Evolutionary conservation across 2,113 vertebrate species (phyloP), one percentile per base, ranked within the genome.

Genomic region (Rissa tridactyla): DNA sequence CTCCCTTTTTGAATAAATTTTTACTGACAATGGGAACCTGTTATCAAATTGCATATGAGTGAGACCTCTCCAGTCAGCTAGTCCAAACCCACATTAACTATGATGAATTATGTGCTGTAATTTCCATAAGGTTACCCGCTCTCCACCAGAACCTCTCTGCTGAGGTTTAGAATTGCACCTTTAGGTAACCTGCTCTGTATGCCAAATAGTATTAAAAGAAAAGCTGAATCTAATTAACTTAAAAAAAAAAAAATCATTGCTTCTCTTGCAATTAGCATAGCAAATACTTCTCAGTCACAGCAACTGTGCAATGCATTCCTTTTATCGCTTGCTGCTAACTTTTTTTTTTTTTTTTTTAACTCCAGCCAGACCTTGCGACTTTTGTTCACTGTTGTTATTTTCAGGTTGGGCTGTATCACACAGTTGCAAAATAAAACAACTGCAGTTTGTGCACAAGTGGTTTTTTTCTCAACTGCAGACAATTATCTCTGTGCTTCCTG

Each of bases 191-290:
- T 84, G 25, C 55, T 86, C 70, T 34, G 20, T 55, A 92, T 6
- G 2, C 38, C 52, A 75, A 81, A 83, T 13, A 25, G 22, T 72
- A 87, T 42, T 76, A 88, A 89, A 90, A 86, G 47, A 89, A 93
- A 92, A 87, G 52, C 29, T 86, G 83, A 94, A 96, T 89, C 61
- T 92, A 79, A 97, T 97, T 94, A 96, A 93, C 55, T 90, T 60
- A 22, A 49, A 49, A 47, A 47, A 49, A 47, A 21, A 52, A 86
- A 92, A 94, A 78, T 61, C 79, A 75, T 47, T 52, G 55, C 46
- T 88, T 58, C 72, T 76, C 80, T 75, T 79, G 38, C 44, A 40
- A 82, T 57, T 79, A 90, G 61, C 62, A 52, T 7, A 70, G 65
- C 49, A 82, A 90, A 15, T 68, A 93, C 52, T 93, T 90, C 65